Conservation (phyloP, 2,888 invertebrate species). For the Cybosia mesomella region DNA sequence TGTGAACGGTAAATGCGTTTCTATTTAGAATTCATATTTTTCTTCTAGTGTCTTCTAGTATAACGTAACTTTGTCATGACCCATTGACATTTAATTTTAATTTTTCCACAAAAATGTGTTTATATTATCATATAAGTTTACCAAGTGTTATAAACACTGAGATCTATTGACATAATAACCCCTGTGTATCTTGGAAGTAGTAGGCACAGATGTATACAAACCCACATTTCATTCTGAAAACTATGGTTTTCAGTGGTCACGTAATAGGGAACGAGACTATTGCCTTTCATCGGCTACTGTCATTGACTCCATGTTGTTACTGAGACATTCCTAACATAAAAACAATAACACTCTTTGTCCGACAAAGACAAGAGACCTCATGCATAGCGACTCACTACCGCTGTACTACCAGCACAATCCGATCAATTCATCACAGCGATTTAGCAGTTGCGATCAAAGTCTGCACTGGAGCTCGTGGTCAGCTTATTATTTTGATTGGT, state of each 20-base stretch:
- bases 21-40: too few species aligned
- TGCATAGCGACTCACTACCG: too few species aligned
- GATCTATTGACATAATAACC: too few species aligned
- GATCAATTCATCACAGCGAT: too few species aligned
- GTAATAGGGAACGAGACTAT: neutral
- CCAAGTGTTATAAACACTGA: too few species aligned
- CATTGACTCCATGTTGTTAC: neutral
- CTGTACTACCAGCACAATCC: too few species aligned
- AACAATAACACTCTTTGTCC: neutral
- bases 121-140: neutral
- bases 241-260: neutral
- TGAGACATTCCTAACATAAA: neutral
- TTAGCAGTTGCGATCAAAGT: too few species aligned
- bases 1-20: neutral
- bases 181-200: neutral
- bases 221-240: neutral
- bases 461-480: too few species aligned
- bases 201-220: neutral
- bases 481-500: too few species aligned
- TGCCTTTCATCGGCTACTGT: neutral
- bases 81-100: neutral
- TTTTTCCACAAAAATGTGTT: neutral
- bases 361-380: neutral
- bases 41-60: too few species aligned
- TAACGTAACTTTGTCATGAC: neutral